Evolutionary conservation across 2,888 invertebrate species (phyloP), one percentile per base, ranked within the genome.

Genomic region (Gastrophysa polygoni): DNA sequence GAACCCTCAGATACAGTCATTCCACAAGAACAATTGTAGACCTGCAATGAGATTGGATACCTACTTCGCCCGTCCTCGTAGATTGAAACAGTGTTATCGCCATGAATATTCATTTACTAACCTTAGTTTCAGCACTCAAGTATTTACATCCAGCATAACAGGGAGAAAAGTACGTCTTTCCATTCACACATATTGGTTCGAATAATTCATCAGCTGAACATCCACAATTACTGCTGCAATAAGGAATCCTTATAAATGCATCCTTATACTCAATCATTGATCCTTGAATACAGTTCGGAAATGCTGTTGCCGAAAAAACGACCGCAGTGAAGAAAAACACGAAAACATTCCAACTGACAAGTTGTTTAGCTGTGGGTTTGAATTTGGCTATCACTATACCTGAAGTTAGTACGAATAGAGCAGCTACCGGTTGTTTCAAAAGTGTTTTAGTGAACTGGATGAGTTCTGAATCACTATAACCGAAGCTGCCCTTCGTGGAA

Each of bases 61-160:
- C 8, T 32, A 8, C 4, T 5, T 24, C 24, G 3, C 24, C 24
- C 3, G 3, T 24, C 24, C 7, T 24, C 24, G 3, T 16, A 14
- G 1, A 18, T 7, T 18, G 44, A 11, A 44, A 2, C 18, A 44
- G 3, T 6, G 38, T 38, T 38, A 10, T 11, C 10, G 38, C 10
- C 5, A 24, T n/a, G n/a, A n/a, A n/a, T n/a, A n/a, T n/a, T 7
- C 24, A 24, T 7, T 7, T 24, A 38, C 38, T 38, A n/a, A 38
- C 38, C 38, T 38, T 38, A 3, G 14, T n/a, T n/a, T 14, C 70
- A 1, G 80, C 71, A 49, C 81, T 74, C 2, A 73, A 70, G 4
- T 57, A 70, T 5, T 78, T 79, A 75, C 91, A 92, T 0, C 91
- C 91, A 1, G 91, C 91, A 72, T 88, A 87, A 77, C 92, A 92